Conservation (phyloP, 2,888 invertebrate genomes). For the Congeria kusceri region DNA sequence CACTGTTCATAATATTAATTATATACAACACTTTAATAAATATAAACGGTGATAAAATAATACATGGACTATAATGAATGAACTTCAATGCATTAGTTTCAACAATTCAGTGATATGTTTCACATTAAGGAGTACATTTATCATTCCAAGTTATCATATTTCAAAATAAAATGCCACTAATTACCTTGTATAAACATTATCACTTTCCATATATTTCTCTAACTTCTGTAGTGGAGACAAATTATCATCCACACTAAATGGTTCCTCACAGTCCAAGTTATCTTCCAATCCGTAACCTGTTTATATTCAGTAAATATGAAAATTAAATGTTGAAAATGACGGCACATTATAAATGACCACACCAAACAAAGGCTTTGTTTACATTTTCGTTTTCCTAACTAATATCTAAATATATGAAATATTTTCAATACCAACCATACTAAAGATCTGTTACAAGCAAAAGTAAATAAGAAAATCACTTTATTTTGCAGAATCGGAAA, state of each 20-base stretch:
- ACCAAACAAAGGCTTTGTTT: constrained; percentile 26
- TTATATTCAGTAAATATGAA: not conserved
- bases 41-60: no score
- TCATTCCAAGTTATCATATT: no score
- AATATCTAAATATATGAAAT: not conserved
- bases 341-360: no score
- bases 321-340: not conserved
- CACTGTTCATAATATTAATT: no score
- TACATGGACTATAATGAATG: no score
- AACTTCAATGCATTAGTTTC: no score
- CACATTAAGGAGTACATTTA: not conserved
- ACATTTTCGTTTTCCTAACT: not conserved
- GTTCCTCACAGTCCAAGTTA: constrained; percentile 74
- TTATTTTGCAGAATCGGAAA: no score
- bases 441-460: no score
- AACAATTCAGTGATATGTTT: no score
- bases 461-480: no score
- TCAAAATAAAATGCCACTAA: no score
- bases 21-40: no score
- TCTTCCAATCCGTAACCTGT: constrained; percentile 77
- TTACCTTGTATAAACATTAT: constrained; percentile 85
- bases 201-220: constrained; percentile 85
- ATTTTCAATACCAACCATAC: not conserved
- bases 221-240: constrained; percentile 84
- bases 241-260: constrained; percentile 80